Evolutionary conservation across 1,140 invertebrate species (phyloP).

Genomic region (Brachionus manjavacas): DNA sequence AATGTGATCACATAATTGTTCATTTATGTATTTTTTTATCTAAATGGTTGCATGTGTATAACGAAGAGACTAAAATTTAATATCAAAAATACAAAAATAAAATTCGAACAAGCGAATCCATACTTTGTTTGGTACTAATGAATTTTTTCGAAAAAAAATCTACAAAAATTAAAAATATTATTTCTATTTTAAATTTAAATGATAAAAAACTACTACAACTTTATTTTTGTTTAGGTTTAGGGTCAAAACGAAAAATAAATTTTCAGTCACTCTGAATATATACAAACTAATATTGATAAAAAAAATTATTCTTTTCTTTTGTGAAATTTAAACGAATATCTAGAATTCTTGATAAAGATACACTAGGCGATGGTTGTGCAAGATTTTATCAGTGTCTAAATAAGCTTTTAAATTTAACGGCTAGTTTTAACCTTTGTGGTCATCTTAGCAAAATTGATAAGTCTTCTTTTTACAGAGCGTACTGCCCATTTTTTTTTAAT

Average conservation of each 20-base stretch:
- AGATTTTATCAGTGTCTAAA: background rate
- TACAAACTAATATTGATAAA: background rate
- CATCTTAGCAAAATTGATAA: background rate
- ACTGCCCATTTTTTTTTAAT: background rate
- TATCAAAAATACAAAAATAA: background rate
- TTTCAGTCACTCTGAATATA: too few species aligned
- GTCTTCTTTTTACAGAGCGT: background rate
- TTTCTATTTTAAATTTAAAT: background rate
- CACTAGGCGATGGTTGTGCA: background rate
- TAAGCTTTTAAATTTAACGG: background rate
- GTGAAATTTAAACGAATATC: background rate
- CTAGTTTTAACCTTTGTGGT: background rate
- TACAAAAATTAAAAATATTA: background rate
- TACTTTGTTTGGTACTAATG: background rate
- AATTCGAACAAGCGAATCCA: too few species aligned
- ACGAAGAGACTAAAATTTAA: background rate
- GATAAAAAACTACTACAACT: background rate
- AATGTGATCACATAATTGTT: background rate
- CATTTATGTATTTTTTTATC: background rate
- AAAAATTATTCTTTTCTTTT: background rate
- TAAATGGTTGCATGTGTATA: background rate
- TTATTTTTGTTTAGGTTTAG: background rate
- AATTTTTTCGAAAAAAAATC: background rate
- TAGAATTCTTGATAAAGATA: background rate
- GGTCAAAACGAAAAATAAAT: background rate